A percentile compares a stretch with the other conserved stretches of the same genome.
These are phyloP conservation scores for Ficedula albicollis DNA, from an alignment of 2,797 vertebrate species.

Conservation along the genomic window DNA sequence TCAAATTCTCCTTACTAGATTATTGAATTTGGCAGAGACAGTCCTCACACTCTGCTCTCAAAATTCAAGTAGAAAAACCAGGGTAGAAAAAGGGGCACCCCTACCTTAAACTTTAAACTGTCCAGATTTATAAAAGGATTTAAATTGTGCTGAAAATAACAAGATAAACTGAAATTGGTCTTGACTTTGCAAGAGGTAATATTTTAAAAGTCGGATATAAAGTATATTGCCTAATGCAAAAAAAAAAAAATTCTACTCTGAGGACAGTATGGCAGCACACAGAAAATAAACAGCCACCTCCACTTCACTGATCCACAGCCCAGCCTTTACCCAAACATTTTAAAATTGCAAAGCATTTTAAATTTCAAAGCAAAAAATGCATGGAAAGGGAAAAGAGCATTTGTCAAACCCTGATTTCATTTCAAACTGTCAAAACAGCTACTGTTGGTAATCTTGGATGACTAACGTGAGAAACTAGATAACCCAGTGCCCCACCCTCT, in stretches of 20 bases:
- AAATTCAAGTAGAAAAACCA: neutral
- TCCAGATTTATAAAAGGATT: neutral
- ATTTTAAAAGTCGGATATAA: neutral
- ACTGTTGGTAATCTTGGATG: conserved; percentile 12
- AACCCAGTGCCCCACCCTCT: conserved; percentile 36
- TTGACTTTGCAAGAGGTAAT: neutral
- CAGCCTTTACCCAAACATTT: neutral
- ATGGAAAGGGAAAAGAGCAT: neutral
- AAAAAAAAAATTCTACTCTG: neutral
- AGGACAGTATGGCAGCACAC: neutral
- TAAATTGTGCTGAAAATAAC: neutral
- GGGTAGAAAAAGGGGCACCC: neutral
- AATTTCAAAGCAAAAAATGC: neutral
- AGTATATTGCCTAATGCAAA: neutral
- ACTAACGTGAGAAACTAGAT: conserved; percentile 46
- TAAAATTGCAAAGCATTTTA: neutral
- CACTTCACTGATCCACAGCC: neutral
- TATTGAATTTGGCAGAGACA: neutral
- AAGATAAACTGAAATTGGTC: neutral
- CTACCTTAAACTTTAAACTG: neutral
- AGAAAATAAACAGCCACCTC: neutral
- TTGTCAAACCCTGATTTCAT: neutral
- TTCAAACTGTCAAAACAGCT: conserved; percentile 28
- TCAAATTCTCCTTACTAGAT: neutral
- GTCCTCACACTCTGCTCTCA: neutral